Percentiles rank a stretch among this genome's conserved stretches.
These are phyloP conservation scores for Lasiurus cinereus DNA, from an alignment of 2,113 vertebrate species.

Conservation along the genomic window DNA sequence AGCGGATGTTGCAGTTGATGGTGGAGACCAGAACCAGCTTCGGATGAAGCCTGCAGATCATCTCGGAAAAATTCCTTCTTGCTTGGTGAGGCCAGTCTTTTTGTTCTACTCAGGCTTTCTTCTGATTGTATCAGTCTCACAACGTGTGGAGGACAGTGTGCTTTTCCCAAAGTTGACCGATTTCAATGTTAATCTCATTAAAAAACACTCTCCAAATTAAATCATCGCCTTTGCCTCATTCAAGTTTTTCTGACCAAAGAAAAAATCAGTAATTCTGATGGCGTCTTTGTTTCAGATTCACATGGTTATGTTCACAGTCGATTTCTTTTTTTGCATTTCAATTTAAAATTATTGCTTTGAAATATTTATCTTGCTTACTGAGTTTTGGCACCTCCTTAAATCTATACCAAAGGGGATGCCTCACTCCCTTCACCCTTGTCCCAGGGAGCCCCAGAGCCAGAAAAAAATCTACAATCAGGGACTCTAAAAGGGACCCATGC, in stretches of 20 bases:
- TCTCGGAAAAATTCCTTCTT: neutral
- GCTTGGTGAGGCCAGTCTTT: neutral
- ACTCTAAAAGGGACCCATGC: neutral
- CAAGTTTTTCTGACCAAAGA: neutral
- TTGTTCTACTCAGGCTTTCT: neutral
- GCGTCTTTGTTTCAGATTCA: neutral
- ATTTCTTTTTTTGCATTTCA: neutral
- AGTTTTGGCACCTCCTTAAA: neutral
- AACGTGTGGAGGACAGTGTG: neutral
- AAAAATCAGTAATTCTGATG: neutral
- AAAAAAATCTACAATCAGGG: neutral
- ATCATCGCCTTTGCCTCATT: neutral
- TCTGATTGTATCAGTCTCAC: neutral
- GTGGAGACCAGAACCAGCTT: neutral
- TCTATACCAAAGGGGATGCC: neutral
- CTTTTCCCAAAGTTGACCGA: neutral
- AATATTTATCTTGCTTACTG: neutral
- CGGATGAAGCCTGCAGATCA: neutral
- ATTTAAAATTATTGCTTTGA: neutral
- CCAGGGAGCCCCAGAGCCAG: neutral
- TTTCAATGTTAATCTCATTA: neutral
- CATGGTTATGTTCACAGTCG: neutral
- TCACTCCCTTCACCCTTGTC: neutral
- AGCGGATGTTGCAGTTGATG: neutral
- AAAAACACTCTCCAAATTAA: neutral